These are phyloP conservation scores for Sesia bembeciformis DNA, from an alignment of 2,888 invertebrate genomes.

Conservation along the genomic window DNA sequence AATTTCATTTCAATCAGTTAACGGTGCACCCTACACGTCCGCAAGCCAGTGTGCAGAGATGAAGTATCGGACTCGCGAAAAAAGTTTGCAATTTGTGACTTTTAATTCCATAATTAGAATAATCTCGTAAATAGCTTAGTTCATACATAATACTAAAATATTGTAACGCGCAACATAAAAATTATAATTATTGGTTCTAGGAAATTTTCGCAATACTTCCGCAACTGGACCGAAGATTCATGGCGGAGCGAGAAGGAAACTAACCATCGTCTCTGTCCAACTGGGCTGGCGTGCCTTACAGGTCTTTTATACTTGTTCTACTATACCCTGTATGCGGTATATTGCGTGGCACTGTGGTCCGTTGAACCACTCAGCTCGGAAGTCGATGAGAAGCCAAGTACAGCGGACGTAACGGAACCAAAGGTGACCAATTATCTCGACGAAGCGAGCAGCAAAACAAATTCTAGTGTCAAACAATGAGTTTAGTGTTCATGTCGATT, in stretches of 20 bases:
- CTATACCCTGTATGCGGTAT: slow-evolving; percentile 25
- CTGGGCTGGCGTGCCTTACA: slow-evolving; percentile 28
- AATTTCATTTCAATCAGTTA: no score
- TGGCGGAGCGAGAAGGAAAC: slow-evolving; percentile 27
- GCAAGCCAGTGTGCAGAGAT: no score
- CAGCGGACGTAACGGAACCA: slow-evolving; percentile 12
- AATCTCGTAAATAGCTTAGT: no score
- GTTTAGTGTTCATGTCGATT: not conserved
- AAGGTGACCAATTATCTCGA: slow-evolving; percentile 33
- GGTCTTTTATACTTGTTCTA: slow-evolving; percentile 37
- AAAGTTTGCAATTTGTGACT: no score
- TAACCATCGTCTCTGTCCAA: slow-evolving; percentile 24
- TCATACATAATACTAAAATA: no score
- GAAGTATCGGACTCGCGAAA: no score
- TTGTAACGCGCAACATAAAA: no score
- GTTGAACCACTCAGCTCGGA: slow-evolving; percentile 40
- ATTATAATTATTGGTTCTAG: slow-evolving; percentile 17
- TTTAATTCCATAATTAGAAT: no score
- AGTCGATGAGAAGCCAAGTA: slow-evolving; percentile 16
- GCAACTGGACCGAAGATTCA: slow-evolving; percentile 38
- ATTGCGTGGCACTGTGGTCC: slow-evolving; percentile 41
- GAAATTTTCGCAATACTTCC: slow-evolving; percentile 40
- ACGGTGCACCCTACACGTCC: no score
- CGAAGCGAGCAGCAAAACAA: slow-evolving; percentile 10
- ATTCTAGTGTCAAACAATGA: slow-evolving; percentile 17